Percentiles rank a stretch among this genome's conserved stretches.
These are phyloP conservation scores for Ceratoteleas bidentatus DNA, from an alignment of 1,140 invertebrate species.

Conservation along the genomic window DNA sequence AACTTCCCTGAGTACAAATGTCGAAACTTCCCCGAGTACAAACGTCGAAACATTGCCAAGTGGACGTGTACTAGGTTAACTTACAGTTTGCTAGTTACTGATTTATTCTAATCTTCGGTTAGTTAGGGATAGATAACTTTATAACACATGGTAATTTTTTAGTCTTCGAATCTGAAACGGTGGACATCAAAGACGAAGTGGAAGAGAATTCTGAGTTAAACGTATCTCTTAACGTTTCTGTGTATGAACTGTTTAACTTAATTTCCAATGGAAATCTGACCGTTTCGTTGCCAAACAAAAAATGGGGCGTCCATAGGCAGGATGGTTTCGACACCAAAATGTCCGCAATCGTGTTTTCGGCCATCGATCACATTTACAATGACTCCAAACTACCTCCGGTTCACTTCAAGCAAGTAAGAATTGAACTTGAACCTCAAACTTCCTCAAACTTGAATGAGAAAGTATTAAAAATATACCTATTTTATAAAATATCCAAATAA, in stretches of 20 bases:
- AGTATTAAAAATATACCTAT: too few species aligned
- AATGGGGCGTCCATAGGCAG: slow-evolving; percentile 1
- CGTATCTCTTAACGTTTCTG: background rate
- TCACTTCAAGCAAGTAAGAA: background rate
- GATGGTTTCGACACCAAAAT: too few species aligned
- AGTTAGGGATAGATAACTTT: background rate
- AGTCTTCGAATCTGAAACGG: background rate
- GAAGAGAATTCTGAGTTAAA: background rate
- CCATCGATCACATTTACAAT: background rate
- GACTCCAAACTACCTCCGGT: slow-evolving; percentile 1
- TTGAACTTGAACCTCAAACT: too few species aligned
- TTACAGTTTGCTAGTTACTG: background rate
- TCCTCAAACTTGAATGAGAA: too few species aligned
- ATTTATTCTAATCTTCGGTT: background rate
- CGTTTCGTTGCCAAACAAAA: background rate
- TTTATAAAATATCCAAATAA: too few species aligned
- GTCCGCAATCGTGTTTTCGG: background rate
- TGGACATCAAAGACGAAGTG: background rate
- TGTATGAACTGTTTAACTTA: background rate
- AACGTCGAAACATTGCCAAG: background rate
- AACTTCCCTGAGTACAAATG: too few species aligned
- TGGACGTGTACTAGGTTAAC: background rate
- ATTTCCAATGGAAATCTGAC: background rate
- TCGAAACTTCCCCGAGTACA: background rate
- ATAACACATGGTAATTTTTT: too few species aligned